Conservation (phyloP, 1,140 invertebrate genomes). For the Holotrichia oblita region DNA sequence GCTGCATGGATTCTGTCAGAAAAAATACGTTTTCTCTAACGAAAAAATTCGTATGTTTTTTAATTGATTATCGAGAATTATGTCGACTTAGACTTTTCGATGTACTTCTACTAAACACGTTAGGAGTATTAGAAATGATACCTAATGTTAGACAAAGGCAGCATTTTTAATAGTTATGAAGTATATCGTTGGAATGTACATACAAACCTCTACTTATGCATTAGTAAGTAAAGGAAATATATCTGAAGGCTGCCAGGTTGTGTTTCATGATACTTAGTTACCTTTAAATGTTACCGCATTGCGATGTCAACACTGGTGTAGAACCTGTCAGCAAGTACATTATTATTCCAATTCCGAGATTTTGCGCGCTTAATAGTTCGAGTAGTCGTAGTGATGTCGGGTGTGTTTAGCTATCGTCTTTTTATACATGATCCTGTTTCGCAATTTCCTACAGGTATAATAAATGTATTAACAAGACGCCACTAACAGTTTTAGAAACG, state of each 20-base stretch:
- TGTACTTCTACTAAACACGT: too few species aligned
- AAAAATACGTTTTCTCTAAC: too few species aligned
- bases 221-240: too few species aligned
- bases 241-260: background rate
- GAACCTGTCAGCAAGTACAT: background rate
- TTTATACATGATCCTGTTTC: background rate
- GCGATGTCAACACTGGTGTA: background rate
- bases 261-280: background rate
- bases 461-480: slow-evolving; percentile 21
- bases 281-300: background rate
- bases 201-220: too few species aligned
- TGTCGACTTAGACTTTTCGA: too few species aligned
- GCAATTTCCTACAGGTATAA: slow-evolving; percentile 8
- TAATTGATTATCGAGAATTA: too few species aligned
- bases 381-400: background rate
- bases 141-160: too few species aligned
- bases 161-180: too few species aligned
- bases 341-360: slow-evolving; percentile 11
- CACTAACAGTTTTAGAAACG: slow-evolving; percentile 14
- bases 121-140: too few species aligned
- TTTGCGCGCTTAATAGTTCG: background rate
- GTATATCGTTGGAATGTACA: too few species aligned
- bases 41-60: too few species aligned
- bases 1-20: too few species aligned
- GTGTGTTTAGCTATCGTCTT: background rate